Evolutionary conservation across 2,113 vertebrate species (phyloP).

Genomic region (Onychorhynchus coronatus): DNA sequence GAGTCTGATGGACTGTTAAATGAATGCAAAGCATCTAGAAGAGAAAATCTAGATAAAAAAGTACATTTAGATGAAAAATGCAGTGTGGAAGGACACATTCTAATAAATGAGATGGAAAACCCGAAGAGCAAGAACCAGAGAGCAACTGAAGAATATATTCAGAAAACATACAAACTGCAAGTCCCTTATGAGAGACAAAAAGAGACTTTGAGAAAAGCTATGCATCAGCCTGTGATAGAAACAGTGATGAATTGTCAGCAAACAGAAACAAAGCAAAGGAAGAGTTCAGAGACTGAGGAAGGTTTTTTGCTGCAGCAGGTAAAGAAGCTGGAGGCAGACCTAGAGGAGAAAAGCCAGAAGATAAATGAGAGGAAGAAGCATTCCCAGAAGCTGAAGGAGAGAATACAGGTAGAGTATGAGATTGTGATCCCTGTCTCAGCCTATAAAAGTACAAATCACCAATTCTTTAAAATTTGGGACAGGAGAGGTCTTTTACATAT

Average conservation of each 20-base stretch:
- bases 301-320: constrained; percentile 80
- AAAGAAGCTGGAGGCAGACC: constrained; percentile 84
- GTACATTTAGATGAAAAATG: constrained; percentile 6
- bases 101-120: constrained; percentile 71
- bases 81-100: not conserved
- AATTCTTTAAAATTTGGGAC: not conserved
- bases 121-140: constrained; percentile 70
- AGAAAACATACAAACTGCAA: constrained; percentile 71
- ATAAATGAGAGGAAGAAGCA: constrained; percentile 84
- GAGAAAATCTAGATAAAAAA: constrained; percentile 17
- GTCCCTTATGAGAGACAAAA: constrained; percentile 75
- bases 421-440: not conserved
- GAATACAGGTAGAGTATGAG: constrained; percentile 81
- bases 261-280: constrained; percentile 84
- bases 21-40: constrained; percentile 43
- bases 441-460: not conserved
- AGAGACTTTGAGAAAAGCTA: constrained; percentile 72
- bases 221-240: constrained; percentile 79
- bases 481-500: not conserved
- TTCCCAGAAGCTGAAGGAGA: constrained; percentile 86
- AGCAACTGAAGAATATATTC: constrained; percentile 69
- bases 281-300: constrained; percentile 76
- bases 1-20: constrained; percentile 69
- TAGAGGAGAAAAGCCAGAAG: constrained; percentile 82
- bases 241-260: constrained; percentile 82